These are phyloP conservation scores for Sebastiscus albofasciatus DNA, from an alignment of 2,797 vertebrate genomes.

Conservation along the genomic window DNA sequence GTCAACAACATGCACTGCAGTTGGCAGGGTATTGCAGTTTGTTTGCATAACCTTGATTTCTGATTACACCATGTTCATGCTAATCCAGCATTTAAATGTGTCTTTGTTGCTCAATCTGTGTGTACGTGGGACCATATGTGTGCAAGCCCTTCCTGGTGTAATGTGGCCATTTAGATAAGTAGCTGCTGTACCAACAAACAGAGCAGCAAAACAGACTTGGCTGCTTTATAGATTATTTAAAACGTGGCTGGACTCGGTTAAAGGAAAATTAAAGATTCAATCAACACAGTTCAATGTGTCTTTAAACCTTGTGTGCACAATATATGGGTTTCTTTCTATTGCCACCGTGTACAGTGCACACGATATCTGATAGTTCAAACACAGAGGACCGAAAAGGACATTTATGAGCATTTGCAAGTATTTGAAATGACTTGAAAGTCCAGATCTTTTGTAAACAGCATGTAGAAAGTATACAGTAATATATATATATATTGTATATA, in stretches of 20 bases:
- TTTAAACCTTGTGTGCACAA: neutral
- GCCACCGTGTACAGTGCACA: neutral
- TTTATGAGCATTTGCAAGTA: neutral
- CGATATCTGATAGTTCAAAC: neutral
- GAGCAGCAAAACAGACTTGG: conserved; percentile 1
- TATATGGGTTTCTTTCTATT: neutral
- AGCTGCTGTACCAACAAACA: neutral
- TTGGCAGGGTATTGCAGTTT: conserved; percentile 1
- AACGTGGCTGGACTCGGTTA: neutral
- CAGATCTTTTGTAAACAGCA: neutral
- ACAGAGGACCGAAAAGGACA: neutral
- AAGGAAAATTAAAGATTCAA: neutral
- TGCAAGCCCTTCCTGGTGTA: neutral
- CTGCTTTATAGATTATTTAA: conserved; percentile 5
- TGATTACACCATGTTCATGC: conserved; percentile 24
- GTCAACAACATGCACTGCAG: neutral
- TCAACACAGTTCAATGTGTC: neutral
- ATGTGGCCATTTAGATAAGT: conserved; percentile 18
- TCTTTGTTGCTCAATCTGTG: conserved; percentile 15
- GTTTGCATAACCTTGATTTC: conserved; percentile 50
- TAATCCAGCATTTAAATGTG: conserved; percentile 37
- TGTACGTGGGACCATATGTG: neutral
- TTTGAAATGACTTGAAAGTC: neutral
- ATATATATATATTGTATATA: neutral
- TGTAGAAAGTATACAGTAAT: neutral